Evolutionary conservation across 2,113 vertebrate species (phyloP).

Genomic region (Planiliza haematocheilus): DNA sequence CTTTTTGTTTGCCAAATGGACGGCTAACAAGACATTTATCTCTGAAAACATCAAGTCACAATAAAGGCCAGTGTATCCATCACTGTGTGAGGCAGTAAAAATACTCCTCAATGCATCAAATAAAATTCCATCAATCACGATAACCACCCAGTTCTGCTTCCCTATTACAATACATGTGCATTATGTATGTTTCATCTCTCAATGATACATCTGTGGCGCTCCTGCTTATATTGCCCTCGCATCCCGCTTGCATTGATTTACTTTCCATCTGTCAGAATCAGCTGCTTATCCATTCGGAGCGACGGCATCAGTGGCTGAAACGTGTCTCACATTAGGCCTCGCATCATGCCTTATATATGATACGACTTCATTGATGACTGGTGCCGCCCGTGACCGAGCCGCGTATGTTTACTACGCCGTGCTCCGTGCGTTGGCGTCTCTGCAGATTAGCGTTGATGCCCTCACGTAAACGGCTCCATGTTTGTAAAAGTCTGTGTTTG

Average conservation of each 20-base stretch:
- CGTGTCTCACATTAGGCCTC: neutral
- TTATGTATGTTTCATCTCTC: constrained; percentile 9
- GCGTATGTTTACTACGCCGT: constrained; percentile 3
- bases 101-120: neutral
- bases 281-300: neutral
- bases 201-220: constrained; percentile 4
- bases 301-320: neutral
- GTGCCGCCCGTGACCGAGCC: constrained; percentile 13
- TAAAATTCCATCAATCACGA: neutral
- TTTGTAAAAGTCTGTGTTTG: constrained; percentile 51
- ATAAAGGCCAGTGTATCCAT: neutral
- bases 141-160: neutral
- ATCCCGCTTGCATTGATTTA: constrained; percentile 6
- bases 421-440: constrained; percentile 18
- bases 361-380: constrained; percentile 35
- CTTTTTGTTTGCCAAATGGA: no score
- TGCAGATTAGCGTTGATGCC: constrained; percentile 23
- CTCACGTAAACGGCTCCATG: constrained; percentile 26
- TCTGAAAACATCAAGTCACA: neutral
- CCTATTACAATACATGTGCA: constrained; percentile 1
- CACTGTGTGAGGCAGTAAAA: neutral
- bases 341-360: constrained; percentile 3
- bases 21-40: neutral
- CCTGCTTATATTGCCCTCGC: neutral
- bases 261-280: constrained; percentile 5